A percentile compares a stretch with the other conserved stretches of the same genome.
Evolutionary conservation across 2,797 vertebrate species (phyloP).

Genomic region (Mormyrops boulengeri): DNA sequence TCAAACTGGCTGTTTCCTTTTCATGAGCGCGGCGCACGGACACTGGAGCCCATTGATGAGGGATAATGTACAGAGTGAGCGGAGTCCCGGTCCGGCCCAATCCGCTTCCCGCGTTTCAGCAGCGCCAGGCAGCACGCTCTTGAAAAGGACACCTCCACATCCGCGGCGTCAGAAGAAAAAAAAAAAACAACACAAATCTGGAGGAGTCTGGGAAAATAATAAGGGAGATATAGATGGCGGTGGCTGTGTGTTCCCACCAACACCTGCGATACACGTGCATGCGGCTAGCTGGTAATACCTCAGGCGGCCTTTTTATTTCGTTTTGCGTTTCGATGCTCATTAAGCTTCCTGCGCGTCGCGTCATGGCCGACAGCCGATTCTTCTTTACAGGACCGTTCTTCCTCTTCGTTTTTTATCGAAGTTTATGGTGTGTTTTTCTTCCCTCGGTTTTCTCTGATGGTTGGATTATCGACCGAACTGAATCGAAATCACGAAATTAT

Average conservation of each 20-base stretch:
- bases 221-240: conserved; percentile 32
- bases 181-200: conserved; percentile 63
- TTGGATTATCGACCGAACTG: conserved; percentile 66
- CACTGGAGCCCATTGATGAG: conserved; percentile 86
- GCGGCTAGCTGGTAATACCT: not conserved
- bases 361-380: not conserved
- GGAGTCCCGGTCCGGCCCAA: conserved; percentile 82
- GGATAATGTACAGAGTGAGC: conserved; percentile 89
- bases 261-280: not conserved
- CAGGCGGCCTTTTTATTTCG: not conserved
- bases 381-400: not conserved
- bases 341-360: fast-evolving
- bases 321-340: not conserved
- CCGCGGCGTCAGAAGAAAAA: conserved; percentile 71
- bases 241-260: not conserved
- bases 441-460: not conserved
- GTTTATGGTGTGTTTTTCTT: not conserved
- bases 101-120: conserved; percentile 87
- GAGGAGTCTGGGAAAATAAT: conserved; percentile 44
- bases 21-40: conserved; percentile 75
- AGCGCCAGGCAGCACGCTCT: conserved; percentile 69
- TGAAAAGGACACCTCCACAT: conserved; percentile 77
- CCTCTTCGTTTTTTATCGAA: not conserved
- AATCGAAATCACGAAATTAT: conserved; percentile 74
- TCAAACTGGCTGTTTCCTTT: conserved; percentile 85